These are phyloP conservation scores for Drosophila pachea DNA, from an alignment of 1,140 invertebrate genomes.

Conservation along the genomic window DNA sequence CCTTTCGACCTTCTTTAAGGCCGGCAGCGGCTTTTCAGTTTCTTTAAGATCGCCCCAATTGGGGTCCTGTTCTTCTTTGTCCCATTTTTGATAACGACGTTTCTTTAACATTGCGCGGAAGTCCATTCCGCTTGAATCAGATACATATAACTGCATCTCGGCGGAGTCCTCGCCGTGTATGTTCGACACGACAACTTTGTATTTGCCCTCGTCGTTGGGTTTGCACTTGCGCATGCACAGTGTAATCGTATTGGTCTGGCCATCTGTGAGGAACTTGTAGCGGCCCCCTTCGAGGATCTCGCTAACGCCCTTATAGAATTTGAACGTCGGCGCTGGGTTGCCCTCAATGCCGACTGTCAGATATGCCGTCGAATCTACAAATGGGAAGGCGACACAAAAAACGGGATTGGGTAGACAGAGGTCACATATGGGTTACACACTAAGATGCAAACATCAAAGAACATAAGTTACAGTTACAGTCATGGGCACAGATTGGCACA, in stretches of 20 bases:
- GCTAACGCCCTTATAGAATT: slow-evolving; percentile 95
- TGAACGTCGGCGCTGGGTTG: slow-evolving; percentile 95
- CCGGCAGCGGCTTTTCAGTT: slow-evolving; percentile 90
- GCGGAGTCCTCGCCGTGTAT: slow-evolving; percentile 96
- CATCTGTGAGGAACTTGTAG: slow-evolving; percentile 94
- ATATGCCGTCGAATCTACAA: slow-evolving; percentile 91
- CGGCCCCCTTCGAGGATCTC: slow-evolving; percentile 95
- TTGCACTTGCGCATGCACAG: slow-evolving; percentile 97
- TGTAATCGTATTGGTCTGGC: slow-evolving; percentile 92
- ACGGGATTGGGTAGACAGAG: neutral
- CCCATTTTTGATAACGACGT: slow-evolving; percentile 97
- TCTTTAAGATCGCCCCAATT: slow-evolving; percentile 97
- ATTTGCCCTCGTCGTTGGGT: slow-evolving; percentile 98
- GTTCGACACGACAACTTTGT: slow-evolving; percentile 95
- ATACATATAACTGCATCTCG: slow-evolving; percentile 97
- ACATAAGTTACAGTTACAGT: neutral
- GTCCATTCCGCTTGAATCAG: slow-evolving; percentile 97
- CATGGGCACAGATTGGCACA: too few relatives aligned
- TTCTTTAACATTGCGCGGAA: slow-evolving; percentile 99
- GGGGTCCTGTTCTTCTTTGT: slow-evolving; percentile 90
- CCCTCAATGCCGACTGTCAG: slow-evolving; percentile 93
- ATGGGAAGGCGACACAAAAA: slow-evolving; percentile 11
- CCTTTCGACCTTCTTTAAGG: slow-evolving; percentile 94
- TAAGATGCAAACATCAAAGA: neutral
- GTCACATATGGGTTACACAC: neutral